These are phyloP conservation scores for Serripes groenlandicus DNA, from an alignment of 2,888 invertebrate species.

Conservation along the genomic window DNA sequence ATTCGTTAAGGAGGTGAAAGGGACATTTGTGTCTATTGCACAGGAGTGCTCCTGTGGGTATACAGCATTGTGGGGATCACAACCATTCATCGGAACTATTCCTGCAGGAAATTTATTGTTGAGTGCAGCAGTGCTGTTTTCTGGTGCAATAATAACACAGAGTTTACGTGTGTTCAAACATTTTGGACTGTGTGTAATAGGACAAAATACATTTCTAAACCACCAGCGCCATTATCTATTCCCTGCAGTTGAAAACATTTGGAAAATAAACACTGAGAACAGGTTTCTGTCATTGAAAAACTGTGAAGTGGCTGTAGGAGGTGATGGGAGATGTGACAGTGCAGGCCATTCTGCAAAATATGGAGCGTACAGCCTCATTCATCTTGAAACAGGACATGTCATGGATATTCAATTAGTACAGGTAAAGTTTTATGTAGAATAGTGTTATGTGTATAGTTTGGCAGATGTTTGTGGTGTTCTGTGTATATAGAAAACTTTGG, in stretches of 20 bases:
- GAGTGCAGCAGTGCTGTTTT: not conserved
- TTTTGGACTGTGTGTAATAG: not conserved
- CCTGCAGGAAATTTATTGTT: not conserved
- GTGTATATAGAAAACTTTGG: too few relatives aligned
- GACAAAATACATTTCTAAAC: not conserved
- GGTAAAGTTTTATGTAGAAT: too few relatives aligned
- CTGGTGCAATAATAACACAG: not conserved
- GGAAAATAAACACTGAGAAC: not conserved
- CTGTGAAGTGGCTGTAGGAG: not conserved
- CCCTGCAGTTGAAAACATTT: not conserved
- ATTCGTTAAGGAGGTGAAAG: not conserved
- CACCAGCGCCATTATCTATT: not conserved
- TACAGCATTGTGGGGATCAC: not conserved
- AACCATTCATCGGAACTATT: not conserved
- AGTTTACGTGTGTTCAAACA: not conserved
- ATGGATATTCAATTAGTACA: constrained; percentile 3
- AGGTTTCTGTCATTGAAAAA: not conserved
- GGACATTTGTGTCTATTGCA: not conserved
- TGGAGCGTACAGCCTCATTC: not conserved
- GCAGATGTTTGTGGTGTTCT: too few relatives aligned
- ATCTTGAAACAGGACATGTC: not conserved
- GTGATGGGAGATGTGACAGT: not conserved
- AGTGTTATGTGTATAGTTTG: too few relatives aligned
- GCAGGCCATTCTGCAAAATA: not conserved
- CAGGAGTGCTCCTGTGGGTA: not conserved